These are phyloP conservation scores for Calameuta pallipes DNA, from an alignment of 2,888 invertebrate species.

Conservation along the genomic window DNA sequence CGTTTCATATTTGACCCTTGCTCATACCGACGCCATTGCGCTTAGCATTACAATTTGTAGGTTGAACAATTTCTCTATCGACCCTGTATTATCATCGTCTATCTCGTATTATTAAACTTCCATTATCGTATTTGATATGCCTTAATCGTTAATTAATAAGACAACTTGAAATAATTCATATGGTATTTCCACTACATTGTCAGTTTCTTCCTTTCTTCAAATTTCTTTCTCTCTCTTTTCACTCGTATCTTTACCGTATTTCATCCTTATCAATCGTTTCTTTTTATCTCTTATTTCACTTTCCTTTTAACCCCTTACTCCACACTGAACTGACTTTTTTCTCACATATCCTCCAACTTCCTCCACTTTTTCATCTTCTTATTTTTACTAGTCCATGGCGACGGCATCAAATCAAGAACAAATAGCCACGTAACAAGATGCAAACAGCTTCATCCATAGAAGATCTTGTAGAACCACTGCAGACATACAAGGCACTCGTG, in stretches of 20 bases:
- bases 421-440: conserved; percentile 62
- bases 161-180: not conserved
- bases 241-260: not conserved
- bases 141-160: not conserved
- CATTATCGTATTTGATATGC: not conserved
- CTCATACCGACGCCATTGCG: not conserved
- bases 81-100: not conserved
- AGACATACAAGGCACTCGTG: not conserved
- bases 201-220: not conserved
- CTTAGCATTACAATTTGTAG: not conserved
- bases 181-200: not conserved
- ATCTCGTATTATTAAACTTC: not conserved
- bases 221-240: not conserved
- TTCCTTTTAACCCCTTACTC: no score
- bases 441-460: conserved; percentile 49
- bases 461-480: not conserved
- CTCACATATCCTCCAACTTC: not conserved
- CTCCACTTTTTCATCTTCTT: not conserved
- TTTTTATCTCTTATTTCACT: no score
- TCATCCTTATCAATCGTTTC: not conserved
- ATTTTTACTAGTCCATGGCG: conserved; percentile 26
- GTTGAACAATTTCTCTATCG: not conserved
- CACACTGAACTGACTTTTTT: not conserved
- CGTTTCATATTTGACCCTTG: not conserved
- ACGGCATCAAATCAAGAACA: conserved; percentile 61